Percentiles rank a stretch among this genome's conserved stretches.
These are phyloP conservation scores for Echiichthys vipera DNA, from an alignment of 2,797 vertebrate species.

Conservation along the genomic window DNA sequence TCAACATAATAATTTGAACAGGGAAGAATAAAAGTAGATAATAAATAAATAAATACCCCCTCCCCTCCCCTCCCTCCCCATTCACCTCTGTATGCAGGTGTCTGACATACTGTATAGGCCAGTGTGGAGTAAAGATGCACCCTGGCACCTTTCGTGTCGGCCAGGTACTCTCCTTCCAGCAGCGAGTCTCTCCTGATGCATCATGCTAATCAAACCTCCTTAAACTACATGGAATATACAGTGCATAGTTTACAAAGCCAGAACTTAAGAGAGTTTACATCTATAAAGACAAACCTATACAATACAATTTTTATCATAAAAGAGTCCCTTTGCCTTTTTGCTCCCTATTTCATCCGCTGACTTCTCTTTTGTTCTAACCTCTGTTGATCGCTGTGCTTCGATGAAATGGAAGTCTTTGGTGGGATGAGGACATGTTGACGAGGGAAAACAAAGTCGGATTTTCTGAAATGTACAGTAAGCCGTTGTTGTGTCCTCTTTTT, in stretches of 20 bases:
- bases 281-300: constrained; percentile 80
- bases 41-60: constrained; percentile 57
- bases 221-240: constrained; percentile 83
- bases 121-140: constrained; percentile 42
- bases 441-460: constrained; percentile 16
- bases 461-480: constrained; percentile 48
- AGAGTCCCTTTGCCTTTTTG: constrained; percentile 37
- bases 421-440: constrained; percentile 36
- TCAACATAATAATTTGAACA: constrained; percentile 60
- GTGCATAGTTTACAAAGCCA: constrained; percentile 90
- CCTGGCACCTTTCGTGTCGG: constrained; percentile 24
- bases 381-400: constrained; percentile 69
- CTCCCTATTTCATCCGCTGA: constrained; percentile 10
- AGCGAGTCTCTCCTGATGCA: constrained; percentile 61
- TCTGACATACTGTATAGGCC: constrained; percentile 39
- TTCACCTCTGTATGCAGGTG: constrained; percentile 34
- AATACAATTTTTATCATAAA: constrained; percentile 70
- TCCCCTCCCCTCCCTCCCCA: not conserved
- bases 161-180: constrained; percentile 41
- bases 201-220: constrained; percentile 81
- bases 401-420: constrained; percentile 57
- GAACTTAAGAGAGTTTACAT: constrained; percentile 75
- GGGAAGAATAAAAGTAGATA: constrained; percentile 61
- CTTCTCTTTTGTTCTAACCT: constrained; percentile 66
- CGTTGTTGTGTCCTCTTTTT: constrained; percentile 39